Evolutionary conservation across 1,140 invertebrate genomes (phyloP).

Genomic region (Pseudomyrmex cubaensis): DNA sequence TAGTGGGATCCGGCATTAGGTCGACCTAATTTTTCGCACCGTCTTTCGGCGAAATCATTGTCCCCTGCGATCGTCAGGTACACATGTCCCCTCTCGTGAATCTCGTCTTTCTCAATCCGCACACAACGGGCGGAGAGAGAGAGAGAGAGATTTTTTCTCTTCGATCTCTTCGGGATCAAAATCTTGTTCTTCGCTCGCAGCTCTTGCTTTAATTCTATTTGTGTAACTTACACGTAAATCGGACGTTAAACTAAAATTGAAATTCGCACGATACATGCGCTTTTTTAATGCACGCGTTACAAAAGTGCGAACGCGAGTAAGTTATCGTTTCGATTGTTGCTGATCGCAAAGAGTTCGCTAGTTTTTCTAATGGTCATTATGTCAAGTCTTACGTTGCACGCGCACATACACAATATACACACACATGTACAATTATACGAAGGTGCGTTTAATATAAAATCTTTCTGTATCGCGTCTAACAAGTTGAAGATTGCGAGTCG

Average conservation of each 20-base stretch:
- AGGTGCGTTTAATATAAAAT: too few relatives aligned
- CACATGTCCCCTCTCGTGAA: too few relatives aligned
- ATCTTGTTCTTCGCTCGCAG: not conserved
- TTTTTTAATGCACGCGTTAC: constrained; percentile 18
- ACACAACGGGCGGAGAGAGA: too few relatives aligned
- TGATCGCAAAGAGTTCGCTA: not conserved
- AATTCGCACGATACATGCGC: not conserved
- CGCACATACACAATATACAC: not conserved
- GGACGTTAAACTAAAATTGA: not conserved
- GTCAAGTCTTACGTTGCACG: too few relatives aligned
- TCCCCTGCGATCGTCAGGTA: too few relatives aligned
- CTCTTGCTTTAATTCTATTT: not conserved
- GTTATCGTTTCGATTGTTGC: not conserved
- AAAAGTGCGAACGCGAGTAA: not conserved
- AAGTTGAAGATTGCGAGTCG: too few relatives aligned
- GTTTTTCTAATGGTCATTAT: not conserved
- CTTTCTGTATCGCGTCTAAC: too few relatives aligned
- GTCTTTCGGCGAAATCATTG: not conserved
- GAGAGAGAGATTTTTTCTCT: too few relatives aligned
- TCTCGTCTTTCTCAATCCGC: too few relatives aligned
- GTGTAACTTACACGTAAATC: not conserved
- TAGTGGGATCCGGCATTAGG: constrained; percentile 79
- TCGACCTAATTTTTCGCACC: constrained; percentile 77
- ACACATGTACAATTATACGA: not conserved
- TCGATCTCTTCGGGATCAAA: too few relatives aligned